Evolutionary conservation across 1,140 invertebrate species (phyloP), one percentile per base, ranked within the genome.

Genomic region (Drosophila ironensis): DNA sequence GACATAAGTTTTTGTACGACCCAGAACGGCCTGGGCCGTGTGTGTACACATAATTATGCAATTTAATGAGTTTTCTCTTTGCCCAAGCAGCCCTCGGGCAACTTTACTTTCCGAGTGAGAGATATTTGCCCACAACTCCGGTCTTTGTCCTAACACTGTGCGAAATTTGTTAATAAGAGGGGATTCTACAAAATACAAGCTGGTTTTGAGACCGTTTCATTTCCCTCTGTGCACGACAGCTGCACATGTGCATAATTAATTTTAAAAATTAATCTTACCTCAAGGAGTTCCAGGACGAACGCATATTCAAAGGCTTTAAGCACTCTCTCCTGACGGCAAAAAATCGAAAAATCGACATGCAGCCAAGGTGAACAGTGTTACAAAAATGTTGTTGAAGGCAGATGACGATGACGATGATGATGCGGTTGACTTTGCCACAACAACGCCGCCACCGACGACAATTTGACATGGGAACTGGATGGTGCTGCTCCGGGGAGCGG

Each of bases 51-150:
- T 67, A 86, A 86, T 86, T 86, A 86, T 74, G 80, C 71, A 86
- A 73, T 86, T 86, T 86, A 86, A 86, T 86, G 80, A 80, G 80
- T 86, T 86, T 86, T 80, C 73, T 38, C 66, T 82, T 73, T 78
- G 59, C 41, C 27, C 37, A 16, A 35, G 17, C 52, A 69, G 38
- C 63, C 66, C 48, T 8, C 16, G 40, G 47, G 60, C 47, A 20
- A 50, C 14, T 33, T 24, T 19, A 56, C 56, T 72, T 48, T 64
- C 48, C 28, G 42, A 37, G 14, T 19, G 14, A 37, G 14, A 24
- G n/a, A 35, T 5, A 20, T 8, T 9, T 9, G 6, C 0, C n/a
- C 30, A 37, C 6, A 54, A 20, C 33, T 38, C 50, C 54, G 25
- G 19, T 16, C 47, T 11, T 33, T 1, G n/a, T 7, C 14, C 33